Conservation (phyloP, 2,797 vertebrate genomes). For the Helarctos malayanus region DNA sequence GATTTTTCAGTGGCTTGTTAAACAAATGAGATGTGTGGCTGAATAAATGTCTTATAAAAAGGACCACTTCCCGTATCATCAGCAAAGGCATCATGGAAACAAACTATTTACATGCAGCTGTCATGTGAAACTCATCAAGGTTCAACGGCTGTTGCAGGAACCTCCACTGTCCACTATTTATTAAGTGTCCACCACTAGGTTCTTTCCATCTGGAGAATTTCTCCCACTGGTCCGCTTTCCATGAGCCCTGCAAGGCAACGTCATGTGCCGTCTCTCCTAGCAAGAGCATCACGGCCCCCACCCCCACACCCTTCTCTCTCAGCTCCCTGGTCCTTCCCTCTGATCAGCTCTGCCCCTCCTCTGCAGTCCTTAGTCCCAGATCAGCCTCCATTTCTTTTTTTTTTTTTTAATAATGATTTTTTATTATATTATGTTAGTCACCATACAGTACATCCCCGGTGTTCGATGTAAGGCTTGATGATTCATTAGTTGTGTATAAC, state of each 20-base stretch:
- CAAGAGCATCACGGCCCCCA: rapidly evolving
- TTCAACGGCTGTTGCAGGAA: no score
- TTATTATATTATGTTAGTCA: no score
- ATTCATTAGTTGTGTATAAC: no score
- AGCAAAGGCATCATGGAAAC: background rate
- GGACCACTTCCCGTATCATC: rapidly evolving
- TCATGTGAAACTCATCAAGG: background rate
- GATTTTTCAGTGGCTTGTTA: background rate
- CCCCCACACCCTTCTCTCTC: rapidly evolving
- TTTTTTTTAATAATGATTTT: no score
- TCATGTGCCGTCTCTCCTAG: rapidly evolving
- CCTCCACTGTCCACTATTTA: rapidly evolving
- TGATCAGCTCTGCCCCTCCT: rapidly evolving
- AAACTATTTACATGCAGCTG: rapidly evolving
- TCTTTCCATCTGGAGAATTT: background rate
- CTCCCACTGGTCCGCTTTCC: background rate
- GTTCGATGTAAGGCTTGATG: no score
- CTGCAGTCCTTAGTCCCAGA: rapidly evolving
- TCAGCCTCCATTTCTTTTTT: background rate
- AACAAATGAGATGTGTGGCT: background rate
- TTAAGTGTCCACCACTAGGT: rapidly evolving
- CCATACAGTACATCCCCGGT: no score
- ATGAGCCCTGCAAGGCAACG: rapidly evolving
- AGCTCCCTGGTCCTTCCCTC: rapidly evolving
- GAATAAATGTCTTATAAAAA: background rate